Evolutionary conservation across 1,140 invertebrate genomes (phyloP), one percentile per base, ranked within the genome.

Genomic region (Zaprionus davidi): DNA sequence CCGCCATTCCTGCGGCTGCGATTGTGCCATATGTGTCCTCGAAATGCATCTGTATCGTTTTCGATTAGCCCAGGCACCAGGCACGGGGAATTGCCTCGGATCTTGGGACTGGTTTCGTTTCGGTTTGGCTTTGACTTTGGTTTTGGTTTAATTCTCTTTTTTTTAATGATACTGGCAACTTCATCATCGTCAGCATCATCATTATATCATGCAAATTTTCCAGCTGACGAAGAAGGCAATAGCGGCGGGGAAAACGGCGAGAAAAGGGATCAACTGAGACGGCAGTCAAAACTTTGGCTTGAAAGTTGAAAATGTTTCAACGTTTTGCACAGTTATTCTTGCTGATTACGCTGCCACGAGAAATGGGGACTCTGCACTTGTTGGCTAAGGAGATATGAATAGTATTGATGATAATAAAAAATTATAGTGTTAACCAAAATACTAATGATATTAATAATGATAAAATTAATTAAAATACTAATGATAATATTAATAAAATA

Each of bases 41-140:
- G 60, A 72, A 85, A 57, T 82, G 82, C 83, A 87, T 87, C 77
- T 86, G 83, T 87, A 82, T 77, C 80, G 76, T 83, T 86, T 87
- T 82, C 77, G 58, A 59, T 81, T 76, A 55, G 69, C 44, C 31
- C 22, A 9, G 11, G n/a, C 15, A 11, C 5, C 15, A 12, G 53
- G 22, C 53, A 31, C 15, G 7, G 15, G 26, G 53, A 13, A 22
- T 24, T 13, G 46, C 22, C 20, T 26, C 51, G 22, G 20, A 17
- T 53, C 51, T 24, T 53, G 51, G 22, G 51, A 26, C 24, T 44
- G 4, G 6, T 24, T 5, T 31, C 20, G 24, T 20, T 55, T 15
- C 17, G 5, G 5, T 44, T 12, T 28, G 6, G 20, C 2, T 41
- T 17, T 24, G 15, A 2, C 36, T 57, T 28, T 51, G n/a, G 11